A percentile compares a stretch with the other conserved stretches of the same genome.
phyloP scores from a whole-genome alignment of 1,140 invertebrate species.

The Pachypeltis micranthus region DNA sequence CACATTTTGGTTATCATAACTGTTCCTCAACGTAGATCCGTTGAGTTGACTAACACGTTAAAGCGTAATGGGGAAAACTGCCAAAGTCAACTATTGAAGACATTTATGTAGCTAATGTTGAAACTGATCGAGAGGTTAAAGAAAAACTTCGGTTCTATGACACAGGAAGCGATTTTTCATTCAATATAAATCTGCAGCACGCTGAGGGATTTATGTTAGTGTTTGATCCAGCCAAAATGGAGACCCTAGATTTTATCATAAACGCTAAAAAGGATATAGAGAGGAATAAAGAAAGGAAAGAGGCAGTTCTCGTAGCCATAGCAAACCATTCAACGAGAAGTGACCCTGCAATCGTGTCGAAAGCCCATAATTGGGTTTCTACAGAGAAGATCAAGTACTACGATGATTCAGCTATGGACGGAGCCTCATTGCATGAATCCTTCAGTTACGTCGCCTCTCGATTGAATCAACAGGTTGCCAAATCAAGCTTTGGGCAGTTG shows the following conservation, averaged over 20 bases:
- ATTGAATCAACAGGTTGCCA: conserved; percentile 75
- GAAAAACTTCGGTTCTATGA: conserved; percentile 90
- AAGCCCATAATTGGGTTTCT: conserved; percentile 52
- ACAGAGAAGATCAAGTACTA: conserved; percentile 74
- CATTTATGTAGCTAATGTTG: conserved; percentile 85
- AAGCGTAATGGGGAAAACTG: no score
- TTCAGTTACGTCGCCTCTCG: conserved; percentile 77
- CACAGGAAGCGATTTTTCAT: conserved; percentile 53
- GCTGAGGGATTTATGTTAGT: conserved; percentile 85
- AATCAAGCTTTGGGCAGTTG: conserved; percentile 68
- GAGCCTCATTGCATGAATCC: conserved; percentile 66
- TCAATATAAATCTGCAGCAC: conserved; percentile 38
- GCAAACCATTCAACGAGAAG: conserved; percentile 48
- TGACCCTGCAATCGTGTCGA: conserved; percentile 25
- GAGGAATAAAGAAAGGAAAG: conserved; percentile 88
- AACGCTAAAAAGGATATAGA: conserved; percentile 88
- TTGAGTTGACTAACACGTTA: no score
- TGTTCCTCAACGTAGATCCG: no score
- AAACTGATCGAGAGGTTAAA: conserved; percentile 76
- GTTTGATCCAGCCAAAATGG: conserved; percentile 72
- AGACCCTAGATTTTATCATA: conserved; percentile 80
- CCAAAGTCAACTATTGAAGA: conserved; percentile 89
- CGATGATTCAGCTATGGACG: conserved; percentile 66
- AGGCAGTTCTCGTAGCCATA: conserved; percentile 66
- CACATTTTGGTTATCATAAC: no score